Percentiles rank a stretch among this genome's conserved stretches.
phyloP scores from a whole-genome alignment of 92 coral and sea anemone species.

The Paragorgia papillata region DNA sequence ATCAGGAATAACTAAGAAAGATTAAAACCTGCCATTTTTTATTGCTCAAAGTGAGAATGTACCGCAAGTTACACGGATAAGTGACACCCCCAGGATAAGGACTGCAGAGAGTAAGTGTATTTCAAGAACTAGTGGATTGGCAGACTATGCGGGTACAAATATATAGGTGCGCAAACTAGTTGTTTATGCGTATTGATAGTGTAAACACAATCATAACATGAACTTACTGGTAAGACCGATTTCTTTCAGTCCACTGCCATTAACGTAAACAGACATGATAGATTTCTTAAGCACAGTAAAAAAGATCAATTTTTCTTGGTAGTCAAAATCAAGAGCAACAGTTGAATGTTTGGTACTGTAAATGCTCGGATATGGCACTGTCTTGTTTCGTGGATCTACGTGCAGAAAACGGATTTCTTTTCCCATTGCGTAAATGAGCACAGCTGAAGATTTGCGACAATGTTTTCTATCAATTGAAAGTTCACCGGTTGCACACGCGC shows the following conservation, averaged over 20 bases:
- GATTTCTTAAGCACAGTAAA: constrained; percentile 52
- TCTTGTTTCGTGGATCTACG: constrained; percentile 47
- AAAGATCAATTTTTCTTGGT: constrained; percentile 61
- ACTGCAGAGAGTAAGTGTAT: no score
- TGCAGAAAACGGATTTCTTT: constrained; percentile 53
- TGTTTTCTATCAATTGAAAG: constrained; percentile 64
- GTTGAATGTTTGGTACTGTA: constrained; percentile 23
- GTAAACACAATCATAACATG: no score
- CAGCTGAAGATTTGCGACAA: constrained; percentile 59
- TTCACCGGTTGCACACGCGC: constrained; percentile 76
- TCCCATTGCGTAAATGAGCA: constrained; percentile 58
- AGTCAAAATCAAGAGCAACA: constrained; percentile 71
- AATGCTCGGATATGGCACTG: constrained; percentile 48
- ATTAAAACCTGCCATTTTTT: background rate
- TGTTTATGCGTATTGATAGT: no score
- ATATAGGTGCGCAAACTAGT: no score
- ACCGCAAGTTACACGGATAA: no score
- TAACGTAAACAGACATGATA: constrained; percentile 64
- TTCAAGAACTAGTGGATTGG: no score
- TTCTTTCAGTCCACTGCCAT: constrained; percentile 69
- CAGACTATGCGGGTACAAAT: no score
- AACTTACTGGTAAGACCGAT: constrained; percentile 9
- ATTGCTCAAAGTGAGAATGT: no score
- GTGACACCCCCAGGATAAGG: no score
- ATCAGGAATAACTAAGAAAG: constrained; percentile 63